A percentile compares a stretch with the other conserved stretches of the same genome.
Evolutionary conservation across 2,113 vertebrate species (phyloP).

Genomic region (Paracanthobrama guichenoti): DNA sequence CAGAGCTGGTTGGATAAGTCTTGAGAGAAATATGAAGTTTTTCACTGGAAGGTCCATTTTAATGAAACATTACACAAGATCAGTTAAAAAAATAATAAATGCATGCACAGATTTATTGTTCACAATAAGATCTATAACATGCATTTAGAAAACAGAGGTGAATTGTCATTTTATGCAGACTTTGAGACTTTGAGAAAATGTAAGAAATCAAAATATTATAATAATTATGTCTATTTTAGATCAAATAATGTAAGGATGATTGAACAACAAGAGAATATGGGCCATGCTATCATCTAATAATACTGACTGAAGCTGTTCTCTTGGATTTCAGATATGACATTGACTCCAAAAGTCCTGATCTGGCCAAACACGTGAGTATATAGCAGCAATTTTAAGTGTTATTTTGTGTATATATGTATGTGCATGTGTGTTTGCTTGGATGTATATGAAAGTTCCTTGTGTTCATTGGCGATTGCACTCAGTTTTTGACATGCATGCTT

Average conservation of each 20-base stretch:
- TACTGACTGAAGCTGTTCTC: constrained; percentile 39
- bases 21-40: too few species aligned
- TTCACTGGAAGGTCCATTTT: not conserved
- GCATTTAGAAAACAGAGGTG: not conserved
- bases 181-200: not conserved
- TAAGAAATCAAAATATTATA: not conserved
- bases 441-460: constrained; percentile 14
- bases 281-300: not conserved
- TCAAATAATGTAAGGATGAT: not conserved
- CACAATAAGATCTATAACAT: not conserved
- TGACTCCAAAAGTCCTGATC: constrained; percentile 93
- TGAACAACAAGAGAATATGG: not conserved
- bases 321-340: constrained; percentile 87
- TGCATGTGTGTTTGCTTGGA: constrained; percentile 38
- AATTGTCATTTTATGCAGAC: not conserved
- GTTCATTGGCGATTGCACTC: constrained; percentile 11
- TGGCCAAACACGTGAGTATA: constrained; percentile 91
- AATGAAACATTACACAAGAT: not conserved
- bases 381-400: constrained; percentile 5
- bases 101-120: not conserved
- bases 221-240: not conserved
- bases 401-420: constrained; percentile 24
- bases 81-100: not conserved
- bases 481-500: constrained; percentile 38
- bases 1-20: too few species aligned